Evolutionary conservation across 2,888 invertebrate species (phyloP).

Genomic region (Pemphredon lugubris): DNA sequence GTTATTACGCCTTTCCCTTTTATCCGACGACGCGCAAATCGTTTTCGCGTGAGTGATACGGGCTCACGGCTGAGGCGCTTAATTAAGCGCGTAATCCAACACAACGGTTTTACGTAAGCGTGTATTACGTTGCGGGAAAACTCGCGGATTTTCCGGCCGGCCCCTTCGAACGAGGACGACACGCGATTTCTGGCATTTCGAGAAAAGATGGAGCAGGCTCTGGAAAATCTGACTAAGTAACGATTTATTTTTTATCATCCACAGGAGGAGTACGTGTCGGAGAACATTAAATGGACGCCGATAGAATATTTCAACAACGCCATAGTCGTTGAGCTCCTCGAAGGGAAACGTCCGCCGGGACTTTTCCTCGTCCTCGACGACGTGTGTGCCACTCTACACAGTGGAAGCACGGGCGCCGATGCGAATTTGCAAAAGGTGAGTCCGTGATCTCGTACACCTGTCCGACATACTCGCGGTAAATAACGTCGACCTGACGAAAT

Average conservation of each 20-base stretch:
- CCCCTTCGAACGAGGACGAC: too few relatives aligned
- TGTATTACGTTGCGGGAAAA: slow-evolving; percentile 2
- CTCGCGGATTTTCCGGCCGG: too few relatives aligned
- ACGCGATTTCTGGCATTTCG: too few relatives aligned
- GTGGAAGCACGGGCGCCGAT: slow-evolving; percentile 85
- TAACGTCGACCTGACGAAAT: too few relatives aligned
- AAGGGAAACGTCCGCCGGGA: slow-evolving; percentile 85
- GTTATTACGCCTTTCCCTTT: slow-evolving; percentile 55
- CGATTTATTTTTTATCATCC: not conserved
- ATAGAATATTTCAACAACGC: slow-evolving; percentile 87
- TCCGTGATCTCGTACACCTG: too few relatives aligned
- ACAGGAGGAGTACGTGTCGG: slow-evolving; percentile 86
- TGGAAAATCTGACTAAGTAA: not conserved
- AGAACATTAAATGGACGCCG: slow-evolving; percentile 86
- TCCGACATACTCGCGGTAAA: too few relatives aligned
- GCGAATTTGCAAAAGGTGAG: slow-evolving; percentile 82
- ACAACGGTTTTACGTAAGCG: slow-evolving; percentile 20
- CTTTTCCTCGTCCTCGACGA: slow-evolving; percentile 86
- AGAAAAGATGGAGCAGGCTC: not conserved
- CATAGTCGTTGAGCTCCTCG: slow-evolving; percentile 86
- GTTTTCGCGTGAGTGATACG: slow-evolving; percentile 22
- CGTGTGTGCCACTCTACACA: slow-evolving; percentile 87
- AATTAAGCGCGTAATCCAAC: slow-evolving; percentile 30
- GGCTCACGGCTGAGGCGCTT: slow-evolving; percentile 10
- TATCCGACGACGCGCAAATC: slow-evolving; percentile 36